These are phyloP conservation scores for Selene dorsalis DNA, from an alignment of 2,797 vertebrate species.

Conservation along the genomic window DNA sequence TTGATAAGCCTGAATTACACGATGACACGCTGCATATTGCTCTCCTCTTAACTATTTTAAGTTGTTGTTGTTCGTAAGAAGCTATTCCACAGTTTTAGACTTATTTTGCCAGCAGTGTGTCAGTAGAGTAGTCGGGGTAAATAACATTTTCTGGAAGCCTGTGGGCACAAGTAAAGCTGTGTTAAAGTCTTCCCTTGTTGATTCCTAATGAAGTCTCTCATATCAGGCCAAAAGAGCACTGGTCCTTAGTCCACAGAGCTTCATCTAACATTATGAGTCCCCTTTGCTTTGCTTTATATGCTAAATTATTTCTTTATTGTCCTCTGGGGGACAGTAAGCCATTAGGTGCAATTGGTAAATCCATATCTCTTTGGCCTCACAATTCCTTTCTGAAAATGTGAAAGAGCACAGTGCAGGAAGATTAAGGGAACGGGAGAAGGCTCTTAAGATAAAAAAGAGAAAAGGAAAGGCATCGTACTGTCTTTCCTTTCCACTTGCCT, in stretches of 20 bases:
- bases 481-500: conserved; percentile 50
- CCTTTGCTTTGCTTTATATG: conserved; percentile 60
- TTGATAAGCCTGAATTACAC: neutral
- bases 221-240: conserved; percentile 50
- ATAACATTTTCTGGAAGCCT: conserved; percentile 46
- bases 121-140: conserved; percentile 39
- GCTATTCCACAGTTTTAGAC: neutral
- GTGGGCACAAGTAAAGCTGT: conserved; percentile 39
- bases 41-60: neutral
- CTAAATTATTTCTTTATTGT: conserved; percentile 72
- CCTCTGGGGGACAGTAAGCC: conserved; percentile 66
- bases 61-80: neutral
- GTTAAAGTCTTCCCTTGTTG: conserved; percentile 57
- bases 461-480: conserved; percentile 8
- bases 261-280: conserved; percentile 40
- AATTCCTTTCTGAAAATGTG: conserved; percentile 42
- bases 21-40: too few species aligned
- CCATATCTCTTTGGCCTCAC: conserved; percentile 64
- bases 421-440: conserved; percentile 29
- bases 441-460: conserved; percentile 25
- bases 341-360: conserved; percentile 72
- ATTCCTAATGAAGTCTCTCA: conserved; percentile 61
- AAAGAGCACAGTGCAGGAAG: conserved; percentile 21
- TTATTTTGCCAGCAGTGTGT: conserved; percentile 38
- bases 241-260: conserved; percentile 44